Percentiles rank a stretch among this genome's conserved stretches.
Conservation (phyloP, 92 coral and sea anemone genomes). For the Diadumene lineata region DNA sequence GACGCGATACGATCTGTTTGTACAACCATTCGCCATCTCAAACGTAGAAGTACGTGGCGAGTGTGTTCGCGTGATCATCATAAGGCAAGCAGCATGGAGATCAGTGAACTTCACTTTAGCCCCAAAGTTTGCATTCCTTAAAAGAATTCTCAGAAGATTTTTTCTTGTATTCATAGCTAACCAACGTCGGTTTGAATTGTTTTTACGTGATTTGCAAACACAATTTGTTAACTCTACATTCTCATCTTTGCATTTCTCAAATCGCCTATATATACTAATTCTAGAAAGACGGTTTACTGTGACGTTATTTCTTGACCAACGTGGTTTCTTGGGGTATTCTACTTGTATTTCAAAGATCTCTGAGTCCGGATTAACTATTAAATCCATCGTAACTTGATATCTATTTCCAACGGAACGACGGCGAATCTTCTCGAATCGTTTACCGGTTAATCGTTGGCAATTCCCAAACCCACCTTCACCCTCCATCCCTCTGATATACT, state of each 20-base stretch:
- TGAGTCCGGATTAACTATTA: conserved; percentile 69
- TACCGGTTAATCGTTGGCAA: conserved; percentile 74
- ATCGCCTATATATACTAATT: conserved; percentile 86
- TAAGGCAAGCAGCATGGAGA: conserved; percentile 69
- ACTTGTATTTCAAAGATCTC: conserved; percentile 87
- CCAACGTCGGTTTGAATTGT: conserved; percentile 49
- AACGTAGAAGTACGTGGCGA: conserved; percentile 58
- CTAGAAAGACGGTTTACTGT: conserved; percentile 52
- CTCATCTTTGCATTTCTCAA: conserved; percentile 72
- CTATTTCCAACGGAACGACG: conserved; percentile 52
- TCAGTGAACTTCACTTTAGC: conserved; percentile 64
- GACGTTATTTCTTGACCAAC: conserved; percentile 7
- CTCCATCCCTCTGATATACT: conserved; percentile 47
- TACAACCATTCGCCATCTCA: conserved; percentile 77
- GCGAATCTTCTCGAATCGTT: conserved; percentile 79
- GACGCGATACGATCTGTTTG: conserved; percentile 54
- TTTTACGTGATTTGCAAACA: conserved; percentile 67
- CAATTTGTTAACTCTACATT: conserved; percentile 68
- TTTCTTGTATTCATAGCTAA: conserved; percentile 52
- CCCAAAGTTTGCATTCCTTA: conserved; percentile 68
- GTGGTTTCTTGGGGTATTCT: conserved; percentile 38
- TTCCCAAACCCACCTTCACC: conserved; percentile 73
- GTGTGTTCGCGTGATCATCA: conserved; percentile 75
- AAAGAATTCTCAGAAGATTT: conserved; percentile 52
- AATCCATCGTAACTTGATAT: conserved; percentile 76